These are phyloP conservation scores for Penelope pileata DNA, from an alignment of 2,113 vertebrate species.

Conservation along the genomic window DNA sequence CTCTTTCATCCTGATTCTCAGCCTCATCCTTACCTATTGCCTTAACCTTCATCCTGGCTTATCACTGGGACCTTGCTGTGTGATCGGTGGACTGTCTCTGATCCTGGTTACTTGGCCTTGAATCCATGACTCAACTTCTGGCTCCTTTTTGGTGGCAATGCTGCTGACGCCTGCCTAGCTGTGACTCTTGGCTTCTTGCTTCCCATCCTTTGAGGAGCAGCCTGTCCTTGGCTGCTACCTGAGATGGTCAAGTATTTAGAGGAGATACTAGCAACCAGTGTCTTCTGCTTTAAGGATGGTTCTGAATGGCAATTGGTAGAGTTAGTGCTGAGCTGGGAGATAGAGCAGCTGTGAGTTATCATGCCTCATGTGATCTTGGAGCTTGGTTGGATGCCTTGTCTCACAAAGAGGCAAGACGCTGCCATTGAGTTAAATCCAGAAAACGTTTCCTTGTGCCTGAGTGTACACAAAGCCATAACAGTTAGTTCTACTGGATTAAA, in stretches of 20 bases:
- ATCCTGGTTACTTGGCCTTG: background rate
- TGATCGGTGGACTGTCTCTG: background rate
- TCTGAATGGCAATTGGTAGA: background rate
- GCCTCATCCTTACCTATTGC: background rate
- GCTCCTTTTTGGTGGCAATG: background rate
- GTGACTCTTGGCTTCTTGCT: background rate
- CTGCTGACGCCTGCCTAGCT: background rate
- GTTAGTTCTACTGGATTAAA: background rate
- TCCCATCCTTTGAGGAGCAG: background rate
- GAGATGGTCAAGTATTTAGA: fast-evolving
- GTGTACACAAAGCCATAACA: background rate
- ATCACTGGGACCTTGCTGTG: background rate
- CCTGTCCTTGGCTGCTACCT: background rate
- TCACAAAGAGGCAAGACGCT: background rate
- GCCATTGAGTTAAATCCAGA: background rate
- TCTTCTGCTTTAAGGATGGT: background rate
- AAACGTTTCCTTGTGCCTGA: background rate
- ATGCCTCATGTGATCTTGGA: background rate
- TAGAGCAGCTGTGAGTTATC: background rate
- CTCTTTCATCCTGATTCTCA: background rate
- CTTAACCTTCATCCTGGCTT: background rate
- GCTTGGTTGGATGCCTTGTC: background rate
- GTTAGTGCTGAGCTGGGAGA: background rate
- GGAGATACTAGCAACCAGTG: background rate
- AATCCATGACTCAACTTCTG: background rate